Evolutionary conservation across 2,888 invertebrate genomes (phyloP).

Genomic region (Amphiduros pacificus): DNA sequence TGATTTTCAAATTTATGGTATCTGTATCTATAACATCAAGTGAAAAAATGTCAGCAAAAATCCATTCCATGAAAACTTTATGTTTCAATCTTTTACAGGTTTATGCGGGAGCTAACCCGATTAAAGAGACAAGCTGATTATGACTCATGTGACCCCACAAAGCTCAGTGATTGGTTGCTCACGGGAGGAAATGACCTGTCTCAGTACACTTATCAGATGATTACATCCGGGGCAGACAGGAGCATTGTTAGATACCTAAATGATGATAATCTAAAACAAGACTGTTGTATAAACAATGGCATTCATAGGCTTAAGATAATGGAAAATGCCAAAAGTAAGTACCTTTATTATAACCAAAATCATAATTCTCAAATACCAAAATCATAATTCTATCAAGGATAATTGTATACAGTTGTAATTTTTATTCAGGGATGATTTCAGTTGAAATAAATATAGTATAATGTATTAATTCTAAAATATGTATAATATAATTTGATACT

Average conservation of each 20-base stretch:
- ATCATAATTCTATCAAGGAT: too few species aligned
- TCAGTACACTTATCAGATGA: conserved; percentile 94
- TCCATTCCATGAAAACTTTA: too few species aligned
- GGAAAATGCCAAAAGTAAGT: conserved; percentile 77
- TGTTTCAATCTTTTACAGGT: too few species aligned
- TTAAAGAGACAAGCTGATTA: conserved; percentile 96
- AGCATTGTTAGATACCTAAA: conserved; percentile 78
- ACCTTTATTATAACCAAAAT: background rate
- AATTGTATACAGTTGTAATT: too few species aligned
- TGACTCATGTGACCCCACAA: conserved; percentile 89
- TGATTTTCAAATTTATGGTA: too few species aligned
- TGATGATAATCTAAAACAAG: conserved; percentile 87
- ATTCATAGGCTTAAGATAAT: conserved; percentile 90
- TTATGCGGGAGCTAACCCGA: conserved; percentile 87
- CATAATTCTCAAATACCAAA: too few species aligned
- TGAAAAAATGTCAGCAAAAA: too few species aligned
- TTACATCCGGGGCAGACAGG: conserved; percentile 92
- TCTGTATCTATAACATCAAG: too few species aligned
- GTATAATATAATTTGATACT: too few species aligned
- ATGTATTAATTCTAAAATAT: too few species aligned
- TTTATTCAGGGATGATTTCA: too few species aligned
- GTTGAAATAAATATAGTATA: too few species aligned
- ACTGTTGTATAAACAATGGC: conserved; percentile 90
- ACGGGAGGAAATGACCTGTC: conserved; percentile 85
- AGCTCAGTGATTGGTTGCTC: conserved; percentile 70